Evolutionary conservation across 1,140 invertebrate genomes (phyloP).

Genomic region (Hycleus phaleratus): DNA sequence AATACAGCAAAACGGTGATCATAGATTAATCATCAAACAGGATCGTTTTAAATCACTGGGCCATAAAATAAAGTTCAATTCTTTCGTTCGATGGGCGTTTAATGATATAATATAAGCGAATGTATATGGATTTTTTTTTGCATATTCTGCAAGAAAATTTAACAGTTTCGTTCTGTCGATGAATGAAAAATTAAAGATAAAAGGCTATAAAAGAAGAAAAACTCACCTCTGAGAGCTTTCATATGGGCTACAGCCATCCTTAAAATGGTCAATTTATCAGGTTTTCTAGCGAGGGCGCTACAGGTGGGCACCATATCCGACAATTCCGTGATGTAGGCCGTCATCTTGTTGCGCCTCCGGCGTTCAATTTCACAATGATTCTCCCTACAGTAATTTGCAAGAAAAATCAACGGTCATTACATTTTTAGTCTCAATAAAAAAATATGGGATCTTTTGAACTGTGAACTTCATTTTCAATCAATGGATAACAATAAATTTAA

Average conservation of each 20-base stretch:
- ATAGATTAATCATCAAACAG: too few species aligned
- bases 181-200: too few species aligned
- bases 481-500: too few species aligned
- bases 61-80: too few species aligned
- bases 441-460: too few species aligned
- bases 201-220: not conserved
- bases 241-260: conserved; percentile 99
- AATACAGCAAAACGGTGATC: too few species aligned
- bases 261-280: conserved; percentile 98
- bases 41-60: too few species aligned
- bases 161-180: not conserved
- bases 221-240: conserved; percentile 88
- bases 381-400: conserved; percentile 69
- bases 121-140: not conserved
- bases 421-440: conserved; percentile 22
- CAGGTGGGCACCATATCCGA: conserved; percentile 99
- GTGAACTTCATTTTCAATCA: not conserved
- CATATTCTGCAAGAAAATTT: conserved; percentile 1
- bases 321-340: conserved; percentile 98
- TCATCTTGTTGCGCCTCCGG: conserved; percentile 98
- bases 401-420: conserved; percentile 47
- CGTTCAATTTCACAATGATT: conserved; percentile 99
- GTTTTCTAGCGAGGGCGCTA: conserved; percentile 92
- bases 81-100: too few species aligned
- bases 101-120: not conserved